phyloP scores from a whole-genome alignment of 2,888 invertebrate genomes.

The Hyalella azteca region DNA sequence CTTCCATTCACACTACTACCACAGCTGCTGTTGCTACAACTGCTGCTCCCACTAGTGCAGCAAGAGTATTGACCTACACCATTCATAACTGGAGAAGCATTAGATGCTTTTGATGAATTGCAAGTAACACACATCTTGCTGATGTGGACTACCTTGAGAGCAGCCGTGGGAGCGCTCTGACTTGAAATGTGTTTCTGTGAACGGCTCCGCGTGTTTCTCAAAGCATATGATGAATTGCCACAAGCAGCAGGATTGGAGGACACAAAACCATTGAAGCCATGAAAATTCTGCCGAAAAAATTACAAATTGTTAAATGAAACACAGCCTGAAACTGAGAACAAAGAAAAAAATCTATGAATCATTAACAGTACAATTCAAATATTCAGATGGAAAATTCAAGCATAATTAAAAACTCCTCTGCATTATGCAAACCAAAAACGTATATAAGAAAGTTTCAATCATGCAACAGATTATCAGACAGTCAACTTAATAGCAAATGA shows the following conservation, averaged over 20 bases:
- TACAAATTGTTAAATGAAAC: too few species aligned
- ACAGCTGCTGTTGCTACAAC: slow-evolving; percentile 23
- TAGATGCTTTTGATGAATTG: neutral
- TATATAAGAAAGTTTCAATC: too few species aligned
- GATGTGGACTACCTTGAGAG: neutral
- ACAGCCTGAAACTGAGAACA: too few species aligned
- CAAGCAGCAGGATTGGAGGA: neutral
- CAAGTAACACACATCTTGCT: neutral
- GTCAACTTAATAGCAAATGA: too few species aligned
- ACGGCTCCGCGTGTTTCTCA: neutral
- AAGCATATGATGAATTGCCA: neutral
- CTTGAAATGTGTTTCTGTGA: neutral
- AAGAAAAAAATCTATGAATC: too few species aligned
- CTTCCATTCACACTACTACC: slow-evolving; percentile 9
- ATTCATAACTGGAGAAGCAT: neutral
- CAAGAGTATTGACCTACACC: neutral
- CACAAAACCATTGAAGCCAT: neutral
- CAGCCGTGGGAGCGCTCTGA: neutral
- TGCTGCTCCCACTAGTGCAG: slow-evolving; percentile 16
- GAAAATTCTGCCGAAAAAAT: neutral
- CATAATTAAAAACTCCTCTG: too few species aligned
- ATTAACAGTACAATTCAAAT: too few species aligned
- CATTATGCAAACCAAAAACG: too few species aligned
- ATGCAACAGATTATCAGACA: too few species aligned
- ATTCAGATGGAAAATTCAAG: too few species aligned